Base-by-base conservation (phyloP, 2,797 vertebrate genomes). In the Australoheros facetus region DNA sequence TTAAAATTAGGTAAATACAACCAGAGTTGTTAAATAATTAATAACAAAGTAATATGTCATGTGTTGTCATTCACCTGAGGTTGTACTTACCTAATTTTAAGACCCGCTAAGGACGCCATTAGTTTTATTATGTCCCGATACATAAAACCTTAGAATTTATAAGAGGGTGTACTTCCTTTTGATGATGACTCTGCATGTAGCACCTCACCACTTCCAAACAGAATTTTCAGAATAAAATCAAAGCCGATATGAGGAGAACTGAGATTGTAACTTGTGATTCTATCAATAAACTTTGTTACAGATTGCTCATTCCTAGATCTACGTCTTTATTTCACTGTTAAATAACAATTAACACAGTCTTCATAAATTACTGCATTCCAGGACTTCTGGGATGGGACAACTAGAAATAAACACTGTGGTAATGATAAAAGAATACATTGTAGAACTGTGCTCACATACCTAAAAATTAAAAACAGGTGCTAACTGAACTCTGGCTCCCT, bases 301-400 rank as follows among this genome's bases (percentile, higher is more conserved):
- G 23, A 51, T 13, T 16, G 19, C 16, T 10, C 17, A 48, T 9
- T 66, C 42, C 42, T 51, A 78, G n/a, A 45, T 73, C 2, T 23
- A 34, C 75, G 62, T 45, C 54, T 45, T 62, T 34, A 19, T 77
- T 79, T 82, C 8, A 71, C 8, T 53, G 1, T 73, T 4, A 4
- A 0, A 51, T 7, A 71, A 34, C 82, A 71, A 82, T 78, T 71
- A 54, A 75, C 71, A 60, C n/a, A 0, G 2, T 32, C 23, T 56
- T 21, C 10, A 28, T 78, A 78, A 76, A 75, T 76, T 23, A 82
- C 60, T 28, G 56, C 9, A 39, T 56, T 81, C 51, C 53, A 30
- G 30, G 5, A 60, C 42, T 56, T 12, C 64, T 19, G 55, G 19
- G 32, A 62, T 17, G 32, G 39, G 51, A 60, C 34, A 54, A 16